Percentiles rank a stretch among this genome's conserved stretches.
phyloP scores from a whole-genome alignment of 2,113 vertebrate genomes.

The Piliocolobus tephrosceles region DNA sequence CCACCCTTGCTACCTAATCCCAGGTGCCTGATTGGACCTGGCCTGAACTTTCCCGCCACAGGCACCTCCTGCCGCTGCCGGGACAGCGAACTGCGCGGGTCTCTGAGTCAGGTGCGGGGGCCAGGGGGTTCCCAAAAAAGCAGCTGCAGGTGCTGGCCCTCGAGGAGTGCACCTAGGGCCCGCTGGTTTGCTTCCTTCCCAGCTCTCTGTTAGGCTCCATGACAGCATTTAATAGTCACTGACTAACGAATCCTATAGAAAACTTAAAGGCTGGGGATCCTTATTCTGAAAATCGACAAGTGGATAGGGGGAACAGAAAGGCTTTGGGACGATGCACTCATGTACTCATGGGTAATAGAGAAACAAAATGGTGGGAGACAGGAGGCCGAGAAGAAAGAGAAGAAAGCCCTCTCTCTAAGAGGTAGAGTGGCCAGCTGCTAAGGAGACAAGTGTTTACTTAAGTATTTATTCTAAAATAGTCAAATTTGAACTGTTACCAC shows the following conservation, averaged over 20 bases:
- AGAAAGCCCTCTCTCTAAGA: neutral
- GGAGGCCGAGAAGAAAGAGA: neutral
- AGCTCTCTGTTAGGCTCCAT: neutral
- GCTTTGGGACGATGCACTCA: neutral
- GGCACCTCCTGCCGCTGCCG: fast-evolving
- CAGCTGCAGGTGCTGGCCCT: neutral
- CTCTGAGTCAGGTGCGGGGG: fast-evolving
- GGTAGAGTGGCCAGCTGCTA: neutral
- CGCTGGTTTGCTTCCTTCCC: fast-evolving
- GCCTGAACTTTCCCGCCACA: constrained; percentile 19
- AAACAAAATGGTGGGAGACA: constrained; percentile 54
- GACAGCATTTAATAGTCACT: neutral
- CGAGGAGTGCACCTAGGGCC: fast-evolving
- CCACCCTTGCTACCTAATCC: neutral
- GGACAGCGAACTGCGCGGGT: fast-evolving
- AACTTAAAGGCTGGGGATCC: neutral
- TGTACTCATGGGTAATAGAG: neutral
- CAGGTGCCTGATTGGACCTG: constrained; percentile 35
- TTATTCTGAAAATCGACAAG: neutral
- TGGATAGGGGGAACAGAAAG: neutral
- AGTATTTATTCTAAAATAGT: neutral
- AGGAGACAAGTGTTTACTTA: neutral
- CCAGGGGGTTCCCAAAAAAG: neutral
- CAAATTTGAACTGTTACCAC: neutral
- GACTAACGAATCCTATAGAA: neutral